A percentile compares a stretch with the other conserved stretches of the same genome.
phyloP scores from a whole-genome alignment of 2,888 invertebrate species.

The Eulithis testata region DNA sequence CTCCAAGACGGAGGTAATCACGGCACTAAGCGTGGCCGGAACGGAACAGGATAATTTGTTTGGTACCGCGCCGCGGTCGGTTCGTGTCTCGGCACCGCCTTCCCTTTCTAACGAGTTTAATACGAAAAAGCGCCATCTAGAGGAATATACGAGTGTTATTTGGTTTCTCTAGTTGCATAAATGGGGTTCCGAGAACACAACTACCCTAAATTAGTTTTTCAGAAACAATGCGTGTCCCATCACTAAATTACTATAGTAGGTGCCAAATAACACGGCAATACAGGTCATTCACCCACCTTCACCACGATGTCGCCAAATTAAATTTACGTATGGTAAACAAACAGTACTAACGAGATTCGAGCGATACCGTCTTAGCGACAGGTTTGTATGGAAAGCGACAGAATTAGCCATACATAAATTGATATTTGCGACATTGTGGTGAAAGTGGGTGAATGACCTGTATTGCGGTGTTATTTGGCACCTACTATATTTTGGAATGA shows the following conservation, averaged over 20 bases:
- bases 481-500: no score
- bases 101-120: constrained; percentile 64
- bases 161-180: not conserved
- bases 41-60: constrained; percentile 57
- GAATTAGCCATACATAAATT: no score
- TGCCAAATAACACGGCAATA: no score
- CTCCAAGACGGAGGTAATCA: constrained; percentile 59
- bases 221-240: constrained; percentile 3
- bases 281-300: no score
- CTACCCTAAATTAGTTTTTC: not conserved
- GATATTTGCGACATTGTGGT: no score
- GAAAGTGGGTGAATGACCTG: no score
- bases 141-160: not conserved
- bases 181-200: not conserved
- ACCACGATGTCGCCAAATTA: no score
- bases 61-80: constrained; percentile 42
- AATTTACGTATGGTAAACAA: no score
- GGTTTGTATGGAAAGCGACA: no score
- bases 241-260: constrained; percentile 14
- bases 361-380: no score
- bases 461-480: no score
- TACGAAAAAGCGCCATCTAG: constrained; percentile 59
- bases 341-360: no score
- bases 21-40: constrained; percentile 64
- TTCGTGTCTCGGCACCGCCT: constrained; percentile 53